Evolutionary conservation across 2,113 vertebrate genomes (phyloP).

Genomic region (Trogon surrucura): DNA sequence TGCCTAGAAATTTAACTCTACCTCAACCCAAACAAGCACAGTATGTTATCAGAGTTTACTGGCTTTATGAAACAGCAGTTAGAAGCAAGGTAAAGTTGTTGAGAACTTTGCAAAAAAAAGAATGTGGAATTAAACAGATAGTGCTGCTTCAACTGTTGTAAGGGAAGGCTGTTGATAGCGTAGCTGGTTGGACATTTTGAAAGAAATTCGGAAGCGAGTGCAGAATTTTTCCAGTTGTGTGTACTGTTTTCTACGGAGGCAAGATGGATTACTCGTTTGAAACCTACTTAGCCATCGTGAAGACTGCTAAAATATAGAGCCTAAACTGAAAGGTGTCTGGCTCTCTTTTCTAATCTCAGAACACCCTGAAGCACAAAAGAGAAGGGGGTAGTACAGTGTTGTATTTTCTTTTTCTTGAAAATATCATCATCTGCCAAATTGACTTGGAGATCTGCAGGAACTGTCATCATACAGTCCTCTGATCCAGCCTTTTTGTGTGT

Average conservation of each 20-base stretch:
- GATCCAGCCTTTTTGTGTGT: neutral
- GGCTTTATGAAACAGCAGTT: neutral
- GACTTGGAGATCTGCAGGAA: neutral
- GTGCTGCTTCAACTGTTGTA: neutral
- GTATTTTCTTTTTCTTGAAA: slow-evolving; percentile 7
- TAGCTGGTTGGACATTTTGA: neutral
- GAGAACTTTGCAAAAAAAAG: neutral
- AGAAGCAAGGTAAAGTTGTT: neutral
- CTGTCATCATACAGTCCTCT: neutral
- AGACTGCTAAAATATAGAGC: neutral
- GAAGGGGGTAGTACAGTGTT: neutral
- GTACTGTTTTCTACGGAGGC: neutral
- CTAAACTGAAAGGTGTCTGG: neutral
- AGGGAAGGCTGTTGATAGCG: neutral
- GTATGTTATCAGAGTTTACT: neutral
- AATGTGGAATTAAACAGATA: neutral
- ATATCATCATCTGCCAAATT: neutral
- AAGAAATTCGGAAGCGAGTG: neutral
- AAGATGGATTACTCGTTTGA: neutral
- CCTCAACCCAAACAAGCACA: neutral
- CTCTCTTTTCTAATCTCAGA: neutral
- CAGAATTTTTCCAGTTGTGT: neutral
- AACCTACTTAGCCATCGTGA: neutral
- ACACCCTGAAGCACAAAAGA: neutral
- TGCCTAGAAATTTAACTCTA: neutral